Evolutionary conservation across 1,140 invertebrate species (phyloP).

Genomic region (Anoplophora glabripennis): DNA sequence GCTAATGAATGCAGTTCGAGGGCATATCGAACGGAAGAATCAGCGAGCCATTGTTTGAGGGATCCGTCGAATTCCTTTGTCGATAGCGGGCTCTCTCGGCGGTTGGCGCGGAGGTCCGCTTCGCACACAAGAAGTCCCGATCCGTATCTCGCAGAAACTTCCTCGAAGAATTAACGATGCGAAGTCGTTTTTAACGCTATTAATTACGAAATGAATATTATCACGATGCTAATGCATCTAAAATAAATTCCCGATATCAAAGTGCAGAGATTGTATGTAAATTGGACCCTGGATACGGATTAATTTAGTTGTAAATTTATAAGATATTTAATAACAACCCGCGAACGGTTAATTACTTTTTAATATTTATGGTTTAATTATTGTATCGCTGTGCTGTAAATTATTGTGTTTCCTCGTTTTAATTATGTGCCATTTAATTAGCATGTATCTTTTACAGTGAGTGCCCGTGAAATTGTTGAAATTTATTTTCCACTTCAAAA

Average conservation of each 20-base stretch:
- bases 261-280: conserved; percentile 6
- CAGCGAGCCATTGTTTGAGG: conserved; percentile 38
- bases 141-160: conserved; percentile 25
- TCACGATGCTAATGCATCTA: conserved; percentile 13
- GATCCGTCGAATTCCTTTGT: conserved; percentile 42
- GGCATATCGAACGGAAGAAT: conserved; percentile 28
- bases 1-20: conserved; percentile 34
- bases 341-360: no score
- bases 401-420: no score
- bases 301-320: no score
- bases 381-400: no score
- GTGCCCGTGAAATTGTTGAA: no score
- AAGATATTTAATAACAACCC: no score
- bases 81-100: conserved; percentile 23
- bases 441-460: no score
- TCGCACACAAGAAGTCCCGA: conserved; percentile 19
- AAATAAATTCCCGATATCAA: background rate
- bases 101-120: conserved; percentile 5
- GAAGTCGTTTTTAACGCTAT: conserved; percentile 22
- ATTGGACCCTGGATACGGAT: background rate
- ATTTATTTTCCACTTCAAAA: no score
- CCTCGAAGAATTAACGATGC: conserved; percentile 29
- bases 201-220: conserved; percentile 24
- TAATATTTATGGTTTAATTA: no score
- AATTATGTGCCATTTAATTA: no score